Evolutionary conservation across 2,113 vertebrate genomes (phyloP).

Genomic region (Synchiropus splendidus): DNA sequence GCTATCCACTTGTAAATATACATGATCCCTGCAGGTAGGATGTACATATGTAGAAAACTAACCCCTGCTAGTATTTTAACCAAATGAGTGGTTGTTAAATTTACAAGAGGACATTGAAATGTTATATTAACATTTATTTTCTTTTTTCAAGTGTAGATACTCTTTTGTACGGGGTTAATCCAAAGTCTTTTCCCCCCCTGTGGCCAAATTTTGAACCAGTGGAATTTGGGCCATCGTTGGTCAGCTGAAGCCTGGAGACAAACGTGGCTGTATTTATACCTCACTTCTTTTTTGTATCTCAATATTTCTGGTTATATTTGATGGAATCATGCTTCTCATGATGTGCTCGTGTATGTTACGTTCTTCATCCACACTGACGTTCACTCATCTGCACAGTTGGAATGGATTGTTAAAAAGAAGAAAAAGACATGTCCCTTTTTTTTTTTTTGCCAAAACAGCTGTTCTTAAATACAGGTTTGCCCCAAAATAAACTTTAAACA

Average conservation of each 20-base stretch:
- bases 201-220: conserved; percentile 14
- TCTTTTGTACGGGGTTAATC: conserved; percentile 36
- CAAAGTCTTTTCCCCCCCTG: conserved; percentile 1
- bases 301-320: conserved; percentile 14
- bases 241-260: conserved; percentile 35
- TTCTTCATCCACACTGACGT: conserved; percentile 14
- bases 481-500: conserved; percentile 8
- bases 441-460: conserved; percentile 5
- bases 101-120: conserved; percentile 43
- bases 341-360: conserved; percentile 9
- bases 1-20: conserved; percentile 54
- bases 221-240: conserved; percentile 9
- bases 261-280: conserved; percentile 31
- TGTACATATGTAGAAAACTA: conserved; percentile 61
- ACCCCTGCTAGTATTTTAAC: conserved; percentile 43
- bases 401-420: too few species aligned
- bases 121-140: conserved; percentile 64
- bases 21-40: conserved; percentile 31
- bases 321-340: conserved; percentile 2
- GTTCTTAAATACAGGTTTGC: conserved; percentile 23
- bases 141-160: conserved; percentile 30
- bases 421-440: too few species aligned
- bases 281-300: conserved; percentile 28
- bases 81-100: conserved; percentile 40
- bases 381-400: conserved; percentile 10